These are phyloP conservation scores for Petrocephalus sullivani DNA, from an alignment of 2,797 vertebrate species.

Conservation along the genomic window DNA sequence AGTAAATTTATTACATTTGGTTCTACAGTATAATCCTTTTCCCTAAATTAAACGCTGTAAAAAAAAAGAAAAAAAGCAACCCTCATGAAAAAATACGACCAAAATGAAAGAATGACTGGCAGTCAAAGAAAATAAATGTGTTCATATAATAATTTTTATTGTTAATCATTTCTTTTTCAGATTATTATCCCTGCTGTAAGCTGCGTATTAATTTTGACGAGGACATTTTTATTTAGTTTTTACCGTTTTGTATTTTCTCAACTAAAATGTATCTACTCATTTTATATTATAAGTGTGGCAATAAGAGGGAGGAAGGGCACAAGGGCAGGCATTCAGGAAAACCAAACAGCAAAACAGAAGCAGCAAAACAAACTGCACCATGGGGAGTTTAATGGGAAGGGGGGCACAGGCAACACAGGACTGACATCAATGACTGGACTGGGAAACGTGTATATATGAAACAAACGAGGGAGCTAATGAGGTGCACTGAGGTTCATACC, in stretches of 20 bases:
- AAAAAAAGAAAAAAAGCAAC: slow-evolving; percentile 23
- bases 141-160: not conserved
- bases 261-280: not conserved
- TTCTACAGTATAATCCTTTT: slow-evolving; percentile 65
- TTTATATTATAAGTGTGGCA: not conserved
- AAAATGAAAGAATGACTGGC: slow-evolving; percentile 25
- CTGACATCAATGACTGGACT: too few species aligned
- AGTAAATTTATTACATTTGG: slow-evolving; percentile 77
- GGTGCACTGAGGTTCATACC: too few species aligned
- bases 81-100: slow-evolving; percentile 27
- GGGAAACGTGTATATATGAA: too few species aligned
- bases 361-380: too few species aligned
- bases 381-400: too few species aligned
- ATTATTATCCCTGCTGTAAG: not conserved
- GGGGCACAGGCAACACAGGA: too few species aligned
- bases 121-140: not conserved
- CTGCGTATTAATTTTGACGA: not conserved
- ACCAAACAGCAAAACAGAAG: too few species aligned
- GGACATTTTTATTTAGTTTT: not conserved
- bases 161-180: not conserved
- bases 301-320: too few species aligned
- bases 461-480: too few species aligned
- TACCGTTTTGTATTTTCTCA: not conserved
- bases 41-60: slow-evolving; percentile 58
- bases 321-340: too few species aligned